Conservation (phyloP, 1,140 invertebrate genomes). For the Drosophila bocki region DNA sequence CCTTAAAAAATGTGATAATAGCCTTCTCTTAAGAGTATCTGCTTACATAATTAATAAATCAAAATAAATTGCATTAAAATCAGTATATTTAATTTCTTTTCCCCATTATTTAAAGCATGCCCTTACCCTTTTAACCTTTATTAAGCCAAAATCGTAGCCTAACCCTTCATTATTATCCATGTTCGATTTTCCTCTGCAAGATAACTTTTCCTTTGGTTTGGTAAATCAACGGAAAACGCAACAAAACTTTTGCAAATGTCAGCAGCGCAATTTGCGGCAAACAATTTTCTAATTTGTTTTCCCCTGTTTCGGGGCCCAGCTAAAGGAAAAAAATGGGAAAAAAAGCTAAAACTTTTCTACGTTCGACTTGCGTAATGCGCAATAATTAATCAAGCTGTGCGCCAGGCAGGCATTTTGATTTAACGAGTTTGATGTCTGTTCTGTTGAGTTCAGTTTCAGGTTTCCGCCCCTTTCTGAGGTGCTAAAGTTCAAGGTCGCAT, state of each 20-base stretch:
- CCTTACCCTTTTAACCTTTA: constrained; percentile 33
- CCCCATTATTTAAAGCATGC: not conserved
- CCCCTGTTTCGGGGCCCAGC: constrained; percentile 5
- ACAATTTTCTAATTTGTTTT: constrained; percentile 73
- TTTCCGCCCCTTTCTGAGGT: not conserved
- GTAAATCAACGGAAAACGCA: constrained; percentile 15
- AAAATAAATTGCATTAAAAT: not conserved
- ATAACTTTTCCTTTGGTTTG: constrained; percentile 44
- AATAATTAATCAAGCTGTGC: constrained; percentile 68
- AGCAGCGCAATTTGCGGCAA: constrained; percentile 61
- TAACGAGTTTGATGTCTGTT: constrained; percentile 51
- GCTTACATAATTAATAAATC: not conserved
- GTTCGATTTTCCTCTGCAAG: constrained; percentile 11
- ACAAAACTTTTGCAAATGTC: constrained; percentile 63
- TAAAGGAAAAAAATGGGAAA: not conserved
- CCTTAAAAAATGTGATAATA: no score
- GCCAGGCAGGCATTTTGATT: constrained; percentile 47
- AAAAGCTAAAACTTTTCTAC: constrained; percentile 33
- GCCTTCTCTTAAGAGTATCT: not conserved
- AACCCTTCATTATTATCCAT: constrained; percentile 40
- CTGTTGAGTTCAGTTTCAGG: constrained; percentile 3
- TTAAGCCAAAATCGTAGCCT: constrained; percentile 3
- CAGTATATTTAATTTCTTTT: not conserved
- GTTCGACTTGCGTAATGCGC: constrained; percentile 60
- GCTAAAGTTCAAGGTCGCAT: constrained; percentile 70